Conservation (phyloP, 2,888 invertebrate genomes). For the Aplocera efformata region DNA sequence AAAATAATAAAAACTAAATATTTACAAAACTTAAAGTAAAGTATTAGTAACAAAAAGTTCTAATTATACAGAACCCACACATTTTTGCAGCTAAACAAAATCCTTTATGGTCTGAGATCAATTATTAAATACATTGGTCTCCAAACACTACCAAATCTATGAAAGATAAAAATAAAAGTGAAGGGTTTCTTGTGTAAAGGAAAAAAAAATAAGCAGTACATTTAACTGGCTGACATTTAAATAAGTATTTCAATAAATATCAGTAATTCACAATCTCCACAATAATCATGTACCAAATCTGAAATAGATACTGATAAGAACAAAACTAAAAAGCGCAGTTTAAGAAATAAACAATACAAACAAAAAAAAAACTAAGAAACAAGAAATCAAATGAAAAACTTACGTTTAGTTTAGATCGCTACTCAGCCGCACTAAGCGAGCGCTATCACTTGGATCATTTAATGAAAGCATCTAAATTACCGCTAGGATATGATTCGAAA, state of each 20-base stretch:
- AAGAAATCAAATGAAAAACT: slow-evolving; percentile 11
- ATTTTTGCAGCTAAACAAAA: slow-evolving; percentile 34
- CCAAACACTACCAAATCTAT: slow-evolving; percentile 9
- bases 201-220: too few species aligned
- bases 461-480: slow-evolving; percentile 54
- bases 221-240: too few species aligned
- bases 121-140: slow-evolving; percentile 32
- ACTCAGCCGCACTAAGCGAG: slow-evolving; percentile 28
- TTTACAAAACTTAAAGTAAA: background rate
- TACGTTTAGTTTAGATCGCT: slow-evolving; percentile 29
- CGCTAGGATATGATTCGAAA: slow-evolving; percentile 70
- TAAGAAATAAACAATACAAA: slow-evolving; percentile 8
- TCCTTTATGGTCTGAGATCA: slow-evolving; percentile 45
- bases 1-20: background rate
- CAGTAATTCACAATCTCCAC: too few species aligned
- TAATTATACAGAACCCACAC: slow-evolving; percentile 21
- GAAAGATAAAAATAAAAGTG: too few species aligned
- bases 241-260: too few species aligned
- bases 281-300: too few species aligned
- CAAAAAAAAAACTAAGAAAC: slow-evolving; percentile 5
- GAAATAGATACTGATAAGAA: too few species aligned
- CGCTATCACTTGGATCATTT: slow-evolving; percentile 31
- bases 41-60: slow-evolving; percentile 2
- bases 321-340: slow-evolving; percentile 14
- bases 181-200: too few species aligned